Evolutionary conservation across 2,797 vertebrate species (phyloP).

Genomic region (Pterois miles): DNA sequence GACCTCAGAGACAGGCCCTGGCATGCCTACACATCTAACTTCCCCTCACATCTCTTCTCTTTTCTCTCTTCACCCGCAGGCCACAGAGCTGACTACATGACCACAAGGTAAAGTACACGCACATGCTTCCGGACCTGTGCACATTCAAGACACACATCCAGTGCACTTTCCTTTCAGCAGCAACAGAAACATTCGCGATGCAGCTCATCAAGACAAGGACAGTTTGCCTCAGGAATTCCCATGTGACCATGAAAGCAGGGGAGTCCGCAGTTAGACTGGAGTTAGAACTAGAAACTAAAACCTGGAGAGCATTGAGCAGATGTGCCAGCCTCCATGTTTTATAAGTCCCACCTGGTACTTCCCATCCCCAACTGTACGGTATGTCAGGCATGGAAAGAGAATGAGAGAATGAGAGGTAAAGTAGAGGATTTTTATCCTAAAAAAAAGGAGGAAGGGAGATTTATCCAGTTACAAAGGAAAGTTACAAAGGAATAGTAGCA

Average conservation of each 20-base stretch:
- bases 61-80: conserved; percentile 80
- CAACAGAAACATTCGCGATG: not conserved
- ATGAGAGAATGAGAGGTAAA: not conserved
- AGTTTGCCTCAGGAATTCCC: conserved; percentile 4
- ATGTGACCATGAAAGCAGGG: conserved; percentile 4
- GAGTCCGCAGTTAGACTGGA: not conserved
- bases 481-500: not conserved
- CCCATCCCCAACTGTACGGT: not conserved
- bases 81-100: conserved; percentile 97
- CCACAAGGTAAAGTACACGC: conserved; percentile 89
- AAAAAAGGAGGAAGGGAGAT: not conserved
- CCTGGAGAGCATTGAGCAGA: not conserved
- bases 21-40: conserved; percentile 51
- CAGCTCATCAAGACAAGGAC: conserved; percentile 6
- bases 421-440: not conserved
- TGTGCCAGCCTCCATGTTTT: not conserved
- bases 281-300: not conserved
- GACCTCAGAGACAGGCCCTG: conserved; percentile 57
- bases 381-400: not conserved
- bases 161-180: not conserved
- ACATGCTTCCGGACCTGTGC: conserved; percentile 19
- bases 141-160: conserved; percentile 6
- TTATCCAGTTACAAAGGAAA: not conserved
- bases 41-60: conserved; percentile 39
- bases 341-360: not conserved